phyloP scores from a whole-genome alignment of 2,888 invertebrate species.

The Chymomyza procnemis region DNA sequence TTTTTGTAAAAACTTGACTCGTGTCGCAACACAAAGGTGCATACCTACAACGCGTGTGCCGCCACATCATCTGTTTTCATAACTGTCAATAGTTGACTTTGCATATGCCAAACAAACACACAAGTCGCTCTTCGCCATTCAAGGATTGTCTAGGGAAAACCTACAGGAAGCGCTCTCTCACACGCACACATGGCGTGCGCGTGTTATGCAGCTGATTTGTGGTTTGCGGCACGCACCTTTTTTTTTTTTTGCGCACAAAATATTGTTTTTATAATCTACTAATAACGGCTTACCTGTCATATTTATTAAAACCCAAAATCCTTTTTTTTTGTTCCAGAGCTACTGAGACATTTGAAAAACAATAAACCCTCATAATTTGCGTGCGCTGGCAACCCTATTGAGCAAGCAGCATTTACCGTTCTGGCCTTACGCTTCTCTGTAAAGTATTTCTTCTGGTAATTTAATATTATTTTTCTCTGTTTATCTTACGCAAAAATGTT shows the following conservation, averaged over 20 bases:
- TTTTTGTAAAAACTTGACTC: neutral
- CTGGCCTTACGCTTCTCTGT: slow-evolving; percentile 43
- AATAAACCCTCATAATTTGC: slow-evolving; percentile 50
- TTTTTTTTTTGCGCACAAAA: neutral
- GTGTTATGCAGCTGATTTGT: slow-evolving; percentile 23
- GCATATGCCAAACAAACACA: slow-evolving; percentile 41
- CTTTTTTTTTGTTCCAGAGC: too few relatives aligned
- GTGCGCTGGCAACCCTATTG: too few relatives aligned
- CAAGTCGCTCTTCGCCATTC: slow-evolving; percentile 40
- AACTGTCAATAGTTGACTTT: slow-evolving; percentile 73
- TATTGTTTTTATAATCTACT: neutral
- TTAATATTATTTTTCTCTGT: slow-evolving; percentile 58
- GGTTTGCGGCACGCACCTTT: slow-evolving; percentile 30
- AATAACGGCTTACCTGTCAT: neutral
- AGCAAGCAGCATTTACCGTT: slow-evolving; percentile 52
- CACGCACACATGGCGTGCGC: slow-evolving; percentile 3
- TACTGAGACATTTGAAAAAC: slow-evolving; percentile 4
- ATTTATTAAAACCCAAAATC: neutral
- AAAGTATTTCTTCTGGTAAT: slow-evolving; percentile 50
- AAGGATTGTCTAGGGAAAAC: slow-evolving; percentile 19
- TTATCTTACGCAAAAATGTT: slow-evolving; percentile 69
- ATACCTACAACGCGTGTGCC: slow-evolving; percentile 7
- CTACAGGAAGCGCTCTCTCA: slow-evolving; percentile 18
- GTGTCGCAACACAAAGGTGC: slow-evolving; percentile 5
- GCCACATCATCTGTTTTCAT: slow-evolving; percentile 63